Conservation (phyloP, 2,113 vertebrate species). For the Apus apus region DNA sequence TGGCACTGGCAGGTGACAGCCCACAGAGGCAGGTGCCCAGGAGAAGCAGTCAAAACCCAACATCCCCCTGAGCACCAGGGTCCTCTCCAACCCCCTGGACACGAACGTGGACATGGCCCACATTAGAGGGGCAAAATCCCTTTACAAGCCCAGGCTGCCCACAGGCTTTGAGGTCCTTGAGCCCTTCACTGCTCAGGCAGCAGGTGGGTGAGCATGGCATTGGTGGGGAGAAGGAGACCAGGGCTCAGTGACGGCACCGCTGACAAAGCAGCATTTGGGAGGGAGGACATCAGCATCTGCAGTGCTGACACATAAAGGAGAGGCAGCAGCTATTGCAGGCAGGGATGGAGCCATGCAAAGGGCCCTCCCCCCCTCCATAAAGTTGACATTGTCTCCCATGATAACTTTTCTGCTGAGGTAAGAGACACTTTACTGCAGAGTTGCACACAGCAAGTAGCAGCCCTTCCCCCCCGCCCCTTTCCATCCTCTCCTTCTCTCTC, state of each 20-base stretch:
- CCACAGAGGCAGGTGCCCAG: not conserved
- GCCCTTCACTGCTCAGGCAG: rapidly evolving
- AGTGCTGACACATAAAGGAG: not conserved
- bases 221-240: not conserved
- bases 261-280: constrained; percentile 41
- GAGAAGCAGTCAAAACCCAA: not conserved
- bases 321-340: not conserved
- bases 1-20: not conserved
- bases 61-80: rapidly evolving
- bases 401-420: constrained; percentile 90
- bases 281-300: constrained; percentile 34
- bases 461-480: not conserved
- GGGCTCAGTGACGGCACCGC: not conserved
- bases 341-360: not conserved
- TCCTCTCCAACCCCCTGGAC: not conserved
- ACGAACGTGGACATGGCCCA: not conserved
- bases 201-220: rapidly evolving
- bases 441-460: constrained; percentile 81
- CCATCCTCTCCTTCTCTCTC: constrained; percentile 56
- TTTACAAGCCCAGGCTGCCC: not conserved
- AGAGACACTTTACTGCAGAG: constrained; percentile 89
- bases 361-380: constrained; percentile 65
- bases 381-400: constrained; percentile 87
- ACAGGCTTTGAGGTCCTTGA: not conserved
- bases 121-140: not conserved